Evolutionary conservation across 1,140 invertebrate genomes (phyloP), one percentile per base, ranked within the genome.

Genomic region (Dryas iulia): DNA sequence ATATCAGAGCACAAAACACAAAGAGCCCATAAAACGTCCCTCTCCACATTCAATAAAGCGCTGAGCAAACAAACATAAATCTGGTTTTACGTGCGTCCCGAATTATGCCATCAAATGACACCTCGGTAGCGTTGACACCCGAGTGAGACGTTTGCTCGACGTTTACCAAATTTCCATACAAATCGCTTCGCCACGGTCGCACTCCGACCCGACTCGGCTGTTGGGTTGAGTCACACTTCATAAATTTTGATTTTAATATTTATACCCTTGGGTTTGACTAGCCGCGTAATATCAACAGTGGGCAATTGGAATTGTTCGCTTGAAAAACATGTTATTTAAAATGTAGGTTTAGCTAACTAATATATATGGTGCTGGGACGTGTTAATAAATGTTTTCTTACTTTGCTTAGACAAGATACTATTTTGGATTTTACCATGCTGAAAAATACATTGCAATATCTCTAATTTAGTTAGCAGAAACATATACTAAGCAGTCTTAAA

Each of bases 221-320:
- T 68, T 74, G 62, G 58, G 21, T 53, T 2, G 64, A 74, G 83
- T 83, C 83, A 82, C 84, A 89, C 77, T 80, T 86, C 86, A 84
- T 90, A 90, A 87, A 90, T 87, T 90, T 83, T 85, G 72, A 87
- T 90, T 87, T 90, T 89, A 87, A 87, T 89, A 87, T 87, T 87
- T 81, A 67, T 58, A 74, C 73, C 78, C 73, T 73, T 59, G 47
- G 69, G 65, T 66, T 73, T 76, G 69, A 73, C 71, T 66, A 66
- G 59, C 72, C 66, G 73, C 60, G 68, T 69, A 77, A 76, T 75
- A 74, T 73, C 71, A 69, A 23, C 59, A 59, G 18, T 23, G 21
- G 39, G 10, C 30, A 30, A 47, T 47, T 47, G 35, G 18, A 47
- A 47, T 10, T 47, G 14, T 18, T 1, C 1, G n/a, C 35, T 21